Evolutionary conservation across 2,113 vertebrate species (phyloP).

Genomic region (Diglossa brunneiventris): DNA sequence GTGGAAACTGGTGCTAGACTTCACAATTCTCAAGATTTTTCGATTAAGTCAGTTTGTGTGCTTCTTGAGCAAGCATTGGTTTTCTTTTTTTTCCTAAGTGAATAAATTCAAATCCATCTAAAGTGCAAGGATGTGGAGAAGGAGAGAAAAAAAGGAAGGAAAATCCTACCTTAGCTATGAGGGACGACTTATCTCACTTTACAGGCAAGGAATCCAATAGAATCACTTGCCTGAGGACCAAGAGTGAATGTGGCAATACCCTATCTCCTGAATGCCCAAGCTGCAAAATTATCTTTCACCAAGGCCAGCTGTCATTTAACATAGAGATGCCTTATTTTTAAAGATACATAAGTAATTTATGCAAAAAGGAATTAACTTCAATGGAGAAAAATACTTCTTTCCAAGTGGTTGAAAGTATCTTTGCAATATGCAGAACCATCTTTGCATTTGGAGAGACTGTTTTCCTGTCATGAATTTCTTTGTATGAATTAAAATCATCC

Average conservation of each 20-base stretch:
- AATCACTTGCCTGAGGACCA: conserved; percentile 16
- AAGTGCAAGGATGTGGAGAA: background rate
- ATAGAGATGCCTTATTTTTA: background rate
- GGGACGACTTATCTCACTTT: background rate
- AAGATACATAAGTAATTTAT: background rate
- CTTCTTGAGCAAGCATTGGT: background rate
- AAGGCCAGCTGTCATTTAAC: background rate
- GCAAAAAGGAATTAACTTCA: background rate
- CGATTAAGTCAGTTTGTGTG: accelerated
- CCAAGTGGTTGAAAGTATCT: background rate
- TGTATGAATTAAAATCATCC: conserved; percentile 6
- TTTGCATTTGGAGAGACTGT: background rate
- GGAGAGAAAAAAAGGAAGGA: background rate
- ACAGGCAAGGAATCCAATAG: background rate
- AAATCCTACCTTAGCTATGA: background rate
- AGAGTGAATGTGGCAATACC: background rate
- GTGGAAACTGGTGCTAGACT: background rate
- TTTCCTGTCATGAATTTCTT: background rate
- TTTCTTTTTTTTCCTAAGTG: background rate
- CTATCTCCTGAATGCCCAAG: background rate
- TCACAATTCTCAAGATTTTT: background rate
- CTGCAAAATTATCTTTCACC: background rate
- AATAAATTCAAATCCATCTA: background rate
- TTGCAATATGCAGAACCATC: background rate
- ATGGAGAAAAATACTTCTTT: background rate